phyloP scores from a whole-genome alignment of 2,797 vertebrate genomes.

The Rhabdomys pumilio region DNA sequence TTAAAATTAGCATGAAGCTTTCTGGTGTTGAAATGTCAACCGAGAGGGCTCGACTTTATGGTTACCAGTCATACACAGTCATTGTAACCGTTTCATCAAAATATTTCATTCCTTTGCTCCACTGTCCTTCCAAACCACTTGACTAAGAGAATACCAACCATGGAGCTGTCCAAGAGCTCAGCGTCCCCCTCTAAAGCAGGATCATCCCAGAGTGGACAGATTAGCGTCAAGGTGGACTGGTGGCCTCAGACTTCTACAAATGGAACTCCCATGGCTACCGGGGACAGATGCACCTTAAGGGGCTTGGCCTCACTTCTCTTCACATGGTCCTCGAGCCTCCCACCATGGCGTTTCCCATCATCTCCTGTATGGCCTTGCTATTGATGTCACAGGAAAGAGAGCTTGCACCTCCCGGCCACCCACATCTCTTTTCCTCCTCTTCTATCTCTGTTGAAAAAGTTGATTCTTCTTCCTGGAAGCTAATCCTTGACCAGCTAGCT shows the following conservation, averaged over 20 bases:
- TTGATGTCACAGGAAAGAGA: constrained; percentile 18
- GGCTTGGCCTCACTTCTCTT: not conserved
- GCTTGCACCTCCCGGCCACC: not conserved
- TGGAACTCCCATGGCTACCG: not conserved
- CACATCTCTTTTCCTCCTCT: not conserved
- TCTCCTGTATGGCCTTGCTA: not conserved
- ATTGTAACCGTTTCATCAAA: not conserved
- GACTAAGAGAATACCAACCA: not conserved
- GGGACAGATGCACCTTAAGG: not conserved
- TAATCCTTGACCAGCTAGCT: not conserved
- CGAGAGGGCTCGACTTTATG: not conserved
- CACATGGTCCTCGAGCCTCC: not conserved
- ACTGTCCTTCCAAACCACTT: not conserved
- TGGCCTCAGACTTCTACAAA: not conserved
- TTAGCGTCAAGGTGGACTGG: not conserved
- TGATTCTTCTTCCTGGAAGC: not conserved
- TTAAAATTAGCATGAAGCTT: not conserved
- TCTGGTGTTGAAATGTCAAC: not conserved
- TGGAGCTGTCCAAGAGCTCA: not conserved
- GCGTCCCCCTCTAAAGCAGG: not conserved
- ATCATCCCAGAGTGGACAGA: not conserved
- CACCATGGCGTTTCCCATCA: not conserved
- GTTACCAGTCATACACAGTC: not conserved
- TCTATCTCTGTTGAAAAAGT: not conserved
- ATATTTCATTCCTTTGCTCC: not conserved